phyloP scores from a whole-genome alignment of 2,113 vertebrate species.

The Microtus ochrogaster region DNA sequence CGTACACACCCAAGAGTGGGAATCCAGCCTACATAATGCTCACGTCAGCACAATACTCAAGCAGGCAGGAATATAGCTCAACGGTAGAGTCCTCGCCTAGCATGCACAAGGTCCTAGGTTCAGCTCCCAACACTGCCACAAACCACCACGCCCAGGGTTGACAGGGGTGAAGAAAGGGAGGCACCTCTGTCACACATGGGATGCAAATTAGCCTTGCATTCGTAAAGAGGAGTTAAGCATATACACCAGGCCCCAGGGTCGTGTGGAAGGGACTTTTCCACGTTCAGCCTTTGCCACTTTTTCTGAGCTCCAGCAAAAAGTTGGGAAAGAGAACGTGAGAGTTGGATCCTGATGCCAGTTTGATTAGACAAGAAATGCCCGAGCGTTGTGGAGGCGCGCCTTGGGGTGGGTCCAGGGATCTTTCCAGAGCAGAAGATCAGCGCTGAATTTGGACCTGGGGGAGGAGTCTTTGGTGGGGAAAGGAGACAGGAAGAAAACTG shows the following conservation, averaged over 20 bases:
- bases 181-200: not conserved
- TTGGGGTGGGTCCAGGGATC: not conserved
- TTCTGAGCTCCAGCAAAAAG: not conserved
- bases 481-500: not conserved
- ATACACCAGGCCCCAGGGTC: not conserved
- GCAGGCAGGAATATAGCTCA: not conserved
- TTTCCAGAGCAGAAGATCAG: not conserved
- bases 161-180: not conserved
- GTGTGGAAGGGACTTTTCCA: too few species aligned
- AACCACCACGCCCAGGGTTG: not conserved
- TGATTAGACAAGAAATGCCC: not conserved
- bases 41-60: not conserved
- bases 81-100: not conserved
- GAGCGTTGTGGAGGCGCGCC: too few species aligned
- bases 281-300: not conserved
- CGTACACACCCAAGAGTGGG: not conserved
- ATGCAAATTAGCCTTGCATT: not conserved
- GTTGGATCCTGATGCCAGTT: not conserved
- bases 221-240: not conserved
- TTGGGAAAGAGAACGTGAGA: not conserved
- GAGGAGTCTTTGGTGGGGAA: too few species aligned
- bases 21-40: not conserved
- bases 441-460: not conserved
- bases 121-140: not conserved
- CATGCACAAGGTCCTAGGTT: too few species aligned